These are phyloP conservation scores for Dilophus febrilis DNA, from an alignment of 2,888 invertebrate genomes.

Conservation along the genomic window DNA sequence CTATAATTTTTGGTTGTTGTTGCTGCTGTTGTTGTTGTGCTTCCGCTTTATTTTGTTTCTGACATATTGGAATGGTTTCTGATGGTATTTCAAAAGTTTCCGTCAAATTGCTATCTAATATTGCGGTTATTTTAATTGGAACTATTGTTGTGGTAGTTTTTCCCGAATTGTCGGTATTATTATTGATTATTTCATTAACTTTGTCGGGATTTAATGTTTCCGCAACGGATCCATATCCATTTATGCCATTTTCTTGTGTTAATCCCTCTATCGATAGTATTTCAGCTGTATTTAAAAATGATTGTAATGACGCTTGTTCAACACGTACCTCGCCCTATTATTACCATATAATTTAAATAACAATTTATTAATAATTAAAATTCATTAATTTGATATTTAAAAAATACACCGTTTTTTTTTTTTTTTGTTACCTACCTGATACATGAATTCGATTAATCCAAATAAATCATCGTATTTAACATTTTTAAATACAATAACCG, in stretches of 20 bases:
- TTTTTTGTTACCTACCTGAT: too few relatives aligned
- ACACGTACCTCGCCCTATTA: conserved; percentile 64
- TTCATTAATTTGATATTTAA: too few relatives aligned
- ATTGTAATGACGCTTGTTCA: conserved; percentile 58
- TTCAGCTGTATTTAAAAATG: conserved; percentile 62
- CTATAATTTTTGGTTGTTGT: too few relatives aligned
- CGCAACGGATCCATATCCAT: background rate
- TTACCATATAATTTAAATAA: too few relatives aligned
- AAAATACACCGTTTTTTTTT: background rate
- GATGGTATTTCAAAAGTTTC: too few relatives aligned
- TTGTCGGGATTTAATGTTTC: background rate
- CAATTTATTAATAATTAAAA: too few relatives aligned
- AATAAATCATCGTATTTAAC: conserved; percentile 61
- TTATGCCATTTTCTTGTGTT: conserved; percentile 40
- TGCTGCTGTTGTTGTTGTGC: too few relatives aligned
- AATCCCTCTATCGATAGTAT: conserved; percentile 59
- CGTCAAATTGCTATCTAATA: background rate
- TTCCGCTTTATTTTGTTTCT: too few relatives aligned
- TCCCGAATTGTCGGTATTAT: too few relatives aligned
- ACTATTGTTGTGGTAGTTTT: conserved; percentile 1
- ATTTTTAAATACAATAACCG: conserved; percentile 63
- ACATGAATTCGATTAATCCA: conserved; percentile 67
- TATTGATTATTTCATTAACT: background rate
- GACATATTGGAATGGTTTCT: too few relatives aligned
- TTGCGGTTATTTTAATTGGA: background rate